Base-by-base conservation (phyloP, 2,113 vertebrate genomes). In the Takifugu bimaculatus region DNA sequence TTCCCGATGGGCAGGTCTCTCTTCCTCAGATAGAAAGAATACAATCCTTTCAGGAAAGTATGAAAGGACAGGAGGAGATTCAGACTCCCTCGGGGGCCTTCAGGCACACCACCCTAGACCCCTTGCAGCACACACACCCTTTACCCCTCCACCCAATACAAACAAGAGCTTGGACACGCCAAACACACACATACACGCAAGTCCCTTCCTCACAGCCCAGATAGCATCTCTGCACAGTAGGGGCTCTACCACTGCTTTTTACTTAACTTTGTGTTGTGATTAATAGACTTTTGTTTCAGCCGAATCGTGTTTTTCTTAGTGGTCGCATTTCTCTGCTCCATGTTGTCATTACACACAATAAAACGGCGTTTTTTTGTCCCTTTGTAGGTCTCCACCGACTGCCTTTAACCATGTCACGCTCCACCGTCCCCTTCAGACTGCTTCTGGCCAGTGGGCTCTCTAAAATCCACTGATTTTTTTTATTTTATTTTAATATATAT, bases 351-450 rank as follows among this genome's bases (percentile, higher is more conserved):
- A 56, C 64, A 52, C 6, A 1, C 66, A n/a, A 70, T 15, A n/a
- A 68, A 50, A 57, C 25, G 39, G 13, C 68, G 44, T 35, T 45
- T 15, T 57, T 65, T 10, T 62, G 1, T 56, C 11, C 63, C 51
- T 52, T 6, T 43, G 14, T 82, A 96, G 94, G 96, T 75, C 92
- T 97, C 77, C 93, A 96, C 88, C 93, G 89, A 79, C 83, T 97
- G 59, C 93, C 94, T 3, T 87, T 93, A 74, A 92, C 93, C 0
- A 87, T 94, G 82, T 90, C 92, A 0, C 88, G 91, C 61, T 88
- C 90, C 52, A 82, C 79, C 6, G 72, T 86, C 48, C 81, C 83
- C 11, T 76, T 90, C 80, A 92, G 91, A 63, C 89, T 93, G 39
- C 83, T 91, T 32, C 63, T 91, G 69, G 82, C 89, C 72, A 91